phyloP scores from a whole-genome alignment of 2,888 invertebrate species.

The Acleris holmiana region DNA sequence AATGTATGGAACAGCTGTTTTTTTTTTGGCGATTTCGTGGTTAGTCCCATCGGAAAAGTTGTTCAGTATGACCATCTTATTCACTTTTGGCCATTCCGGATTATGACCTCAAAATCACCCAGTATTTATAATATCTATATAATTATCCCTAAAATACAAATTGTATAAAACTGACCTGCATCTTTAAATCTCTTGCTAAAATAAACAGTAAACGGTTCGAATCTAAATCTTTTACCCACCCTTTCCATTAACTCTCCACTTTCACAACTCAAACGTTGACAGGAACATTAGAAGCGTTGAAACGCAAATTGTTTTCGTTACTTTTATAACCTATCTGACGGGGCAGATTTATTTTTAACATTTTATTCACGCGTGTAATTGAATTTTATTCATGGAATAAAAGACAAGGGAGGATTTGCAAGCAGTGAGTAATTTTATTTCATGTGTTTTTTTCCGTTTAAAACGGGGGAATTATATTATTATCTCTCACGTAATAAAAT shows the following conservation, averaged over 20 bases:
- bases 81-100: too few relatives aligned
- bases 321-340: conserved; percentile 16
- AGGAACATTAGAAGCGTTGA: conserved; percentile 47
- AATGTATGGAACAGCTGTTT: too few relatives aligned
- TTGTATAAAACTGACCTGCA: not conserved
- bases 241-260: conserved; percentile 47
- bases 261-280: conserved; percentile 38
- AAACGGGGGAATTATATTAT: not conserved
- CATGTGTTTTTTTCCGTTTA: not conserved
- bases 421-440: not conserved
- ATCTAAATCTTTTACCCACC: conserved; percentile 44
- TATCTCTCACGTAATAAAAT: too few relatives aligned
- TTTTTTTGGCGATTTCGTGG: too few relatives aligned
- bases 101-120: too few relatives aligned
- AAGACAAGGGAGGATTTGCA: conserved; percentile 48
- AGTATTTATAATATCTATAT: too few relatives aligned
- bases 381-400: conserved; percentile 51
- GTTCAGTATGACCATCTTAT: too few relatives aligned
- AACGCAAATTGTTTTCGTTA: conserved; percentile 39
- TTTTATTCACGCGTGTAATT: conserved; percentile 59
- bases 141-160: too few relatives aligned
- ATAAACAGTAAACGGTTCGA: conserved; percentile 13
- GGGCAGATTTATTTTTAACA: conserved; percentile 27
- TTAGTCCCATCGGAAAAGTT: too few relatives aligned
- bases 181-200: conserved; percentile 12